Evolutionary conservation across 2,888 invertebrate genomes (phyloP), one percentile per base, ranked within the genome.

Genomic region (Eupithecia pulchellata): DNA sequence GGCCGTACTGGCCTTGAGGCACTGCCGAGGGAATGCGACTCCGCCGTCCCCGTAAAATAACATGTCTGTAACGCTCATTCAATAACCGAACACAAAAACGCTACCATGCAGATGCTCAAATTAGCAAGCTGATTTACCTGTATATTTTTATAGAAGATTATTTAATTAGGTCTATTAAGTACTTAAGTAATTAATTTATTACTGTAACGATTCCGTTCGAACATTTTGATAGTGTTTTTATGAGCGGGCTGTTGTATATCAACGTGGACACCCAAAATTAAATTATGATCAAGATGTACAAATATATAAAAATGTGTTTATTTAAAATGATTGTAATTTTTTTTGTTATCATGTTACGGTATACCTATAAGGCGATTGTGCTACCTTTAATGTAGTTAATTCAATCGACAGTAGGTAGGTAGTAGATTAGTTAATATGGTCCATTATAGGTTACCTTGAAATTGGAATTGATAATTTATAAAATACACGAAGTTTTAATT

Each of bases 401-500:
- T 60, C 65, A 29, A 65, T 77, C 71, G 63, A 60, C 72, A 36
- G 47, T 72, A 68, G 62, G 47, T 72, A 69, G 64, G 55, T 27
- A 66, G 67, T 70, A 63, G 72, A 58, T 55, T 72, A 76, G 68
- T 58, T 62, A 36, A 64, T 71, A 73, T 74, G 74, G 75, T 76
- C 76, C 76, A 77, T 64, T 63, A 39, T 73, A 77, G 79, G 42
- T 65, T 42, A 70, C 57, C 67, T 57, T 67, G 55, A 73, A 69
- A 79, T 77, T 78, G 84, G 85, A 85, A 85, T 85, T 85, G 85
- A 84, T 84, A 74, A 82, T 79, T 79, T 82, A 83, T 78, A 47
- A 81, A 80, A 75, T 78, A 82, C 78, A 39, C 60, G 8, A 55
- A 62, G n/a, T 29, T 80, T 77, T 72, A 68, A 57, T 65, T 68